Conservation (phyloP, 2,113 vertebrate genomes). For the Lepisosteus osseus region DNA sequence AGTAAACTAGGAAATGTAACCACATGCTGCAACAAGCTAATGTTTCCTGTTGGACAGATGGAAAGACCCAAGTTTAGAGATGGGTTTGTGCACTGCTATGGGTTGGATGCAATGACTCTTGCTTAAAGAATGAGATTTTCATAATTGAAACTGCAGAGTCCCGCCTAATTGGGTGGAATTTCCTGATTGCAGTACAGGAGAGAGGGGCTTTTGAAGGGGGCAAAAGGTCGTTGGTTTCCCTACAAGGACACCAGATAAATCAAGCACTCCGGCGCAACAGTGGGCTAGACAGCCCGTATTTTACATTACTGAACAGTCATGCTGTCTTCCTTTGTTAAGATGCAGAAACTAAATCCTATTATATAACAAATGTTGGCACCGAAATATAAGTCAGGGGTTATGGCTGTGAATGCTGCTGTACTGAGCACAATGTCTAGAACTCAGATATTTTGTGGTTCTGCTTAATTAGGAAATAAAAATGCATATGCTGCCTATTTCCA, state of each 20-base stretch:
- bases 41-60: no score
- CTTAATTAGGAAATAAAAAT: not conserved
- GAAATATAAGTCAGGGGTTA: not conserved
- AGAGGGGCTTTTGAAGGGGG: slow-evolving; percentile 13
- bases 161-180: slow-evolving; percentile 64
- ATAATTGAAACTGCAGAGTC: slow-evolving; percentile 57
- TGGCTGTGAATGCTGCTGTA: not conserved
- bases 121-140: slow-evolving; percentile 33
- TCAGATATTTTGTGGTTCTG: not conserved
- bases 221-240: slow-evolving; percentile 18
- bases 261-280: not conserved
- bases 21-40: not conserved
- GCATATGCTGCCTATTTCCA: not conserved
- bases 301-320: not conserved
- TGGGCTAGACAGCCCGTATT: slow-evolving; percentile 12
- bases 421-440: not conserved
- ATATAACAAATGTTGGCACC: not conserved
- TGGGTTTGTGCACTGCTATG: not conserved
- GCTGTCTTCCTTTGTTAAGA: not conserved
- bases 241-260: slow-evolving; percentile 26
- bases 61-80: no score
- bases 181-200: slow-evolving; percentile 49
- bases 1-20: no score
- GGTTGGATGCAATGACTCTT: slow-evolving; percentile 41
- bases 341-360: slow-evolving; percentile 10